Percentiles rank a stretch among this genome's conserved stretches.
phyloP scores from a whole-genome alignment of 2,888 invertebrate genomes.

The Pyrochroa serraticornis region DNA sequence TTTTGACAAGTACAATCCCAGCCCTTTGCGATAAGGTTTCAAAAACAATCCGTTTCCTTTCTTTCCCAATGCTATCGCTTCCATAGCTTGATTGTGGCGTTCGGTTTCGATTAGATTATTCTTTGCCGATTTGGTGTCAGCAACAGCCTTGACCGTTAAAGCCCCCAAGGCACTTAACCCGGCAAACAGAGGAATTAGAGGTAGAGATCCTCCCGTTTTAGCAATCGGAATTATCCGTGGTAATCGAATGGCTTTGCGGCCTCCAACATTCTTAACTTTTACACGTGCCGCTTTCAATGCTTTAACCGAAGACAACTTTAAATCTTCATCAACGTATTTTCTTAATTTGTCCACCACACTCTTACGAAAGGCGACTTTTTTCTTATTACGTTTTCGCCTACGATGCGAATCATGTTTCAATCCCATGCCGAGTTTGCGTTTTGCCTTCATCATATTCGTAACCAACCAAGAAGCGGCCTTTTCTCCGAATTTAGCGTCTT shows the following conservation, averaged over 20 bases:
- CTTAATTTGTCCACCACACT: background rate
- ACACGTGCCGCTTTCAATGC: background rate
- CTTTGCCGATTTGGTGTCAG: slow-evolving; percentile 45
- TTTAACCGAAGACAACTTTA: too few relatives aligned
- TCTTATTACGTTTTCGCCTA: background rate
- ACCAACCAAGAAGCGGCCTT: slow-evolving; percentile 43
- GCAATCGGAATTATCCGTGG: slow-evolving; percentile 42
- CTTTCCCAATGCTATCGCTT: slow-evolving; percentile 47
- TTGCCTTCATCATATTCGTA: slow-evolving; percentile 45
- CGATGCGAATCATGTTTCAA: slow-evolving; percentile 4
- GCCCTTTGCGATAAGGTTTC: slow-evolving; percentile 38
- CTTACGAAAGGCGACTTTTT: background rate
- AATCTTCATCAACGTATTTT: background rate
- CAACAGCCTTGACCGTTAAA: slow-evolving; percentile 47
- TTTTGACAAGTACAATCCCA: too few relatives aligned
- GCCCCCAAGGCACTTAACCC: slow-evolving; percentile 48
- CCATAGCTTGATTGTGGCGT: slow-evolving; percentile 52
- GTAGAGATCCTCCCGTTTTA: slow-evolving; percentile 46
- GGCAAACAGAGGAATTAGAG: slow-evolving; percentile 41
- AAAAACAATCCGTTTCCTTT: slow-evolving; percentile 39
- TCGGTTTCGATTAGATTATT: slow-evolving; percentile 43
- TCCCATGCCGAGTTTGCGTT: slow-evolving; percentile 44
- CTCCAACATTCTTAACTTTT: background rate
- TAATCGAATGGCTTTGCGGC: background rate
- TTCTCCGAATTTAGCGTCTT: slow-evolving; percentile 44